A percentile compares a stretch with the other conserved stretches of the same genome.
phyloP scores from a whole-genome alignment of 2,888 invertebrate species.

The Latrodectus elegans region DNA sequence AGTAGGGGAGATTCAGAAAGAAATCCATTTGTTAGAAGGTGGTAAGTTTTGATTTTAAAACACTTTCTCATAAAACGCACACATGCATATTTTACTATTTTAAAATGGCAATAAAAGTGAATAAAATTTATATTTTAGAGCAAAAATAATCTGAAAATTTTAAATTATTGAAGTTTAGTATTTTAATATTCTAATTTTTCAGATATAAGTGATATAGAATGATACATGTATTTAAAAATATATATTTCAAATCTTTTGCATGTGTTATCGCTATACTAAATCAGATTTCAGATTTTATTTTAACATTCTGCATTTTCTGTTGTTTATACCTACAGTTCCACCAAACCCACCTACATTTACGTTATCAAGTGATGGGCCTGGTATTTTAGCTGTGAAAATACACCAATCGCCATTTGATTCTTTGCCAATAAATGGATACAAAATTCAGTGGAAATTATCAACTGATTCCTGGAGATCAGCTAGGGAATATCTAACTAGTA shows the following conservation, averaged over 20 bases:
- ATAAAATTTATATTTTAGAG: too few species aligned
- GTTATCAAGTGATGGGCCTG: conserved; percentile 47
- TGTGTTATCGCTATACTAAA: neutral
- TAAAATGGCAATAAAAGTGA: too few species aligned
- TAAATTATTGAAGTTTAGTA: neutral
- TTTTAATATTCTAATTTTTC: neutral
- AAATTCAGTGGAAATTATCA: conserved; percentile 50
- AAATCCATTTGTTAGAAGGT: conserved; percentile 64
- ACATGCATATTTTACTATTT: too few species aligned
- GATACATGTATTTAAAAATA: neutral
- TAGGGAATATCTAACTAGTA: conserved; percentile 47
- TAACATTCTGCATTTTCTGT: neutral
- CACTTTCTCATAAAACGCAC: too few species aligned
- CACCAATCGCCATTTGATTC: conserved; percentile 46
- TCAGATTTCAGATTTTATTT: neutral
- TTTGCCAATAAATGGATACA: conserved; percentile 49
- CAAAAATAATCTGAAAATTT: too few species aligned
- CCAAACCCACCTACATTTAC: conserved; percentile 43
- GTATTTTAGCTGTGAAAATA: conserved; percentile 50
- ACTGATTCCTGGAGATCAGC: conserved; percentile 49
- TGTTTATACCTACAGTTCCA: conserved; percentile 24
- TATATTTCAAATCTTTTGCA: neutral
- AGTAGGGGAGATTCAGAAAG: conserved; percentile 64
- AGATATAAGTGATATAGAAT: neutral
- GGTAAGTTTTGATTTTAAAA: conserved; percentile 25